Conservation (phyloP, 2,113 vertebrate species). For the Sula dactylatra region DNA sequence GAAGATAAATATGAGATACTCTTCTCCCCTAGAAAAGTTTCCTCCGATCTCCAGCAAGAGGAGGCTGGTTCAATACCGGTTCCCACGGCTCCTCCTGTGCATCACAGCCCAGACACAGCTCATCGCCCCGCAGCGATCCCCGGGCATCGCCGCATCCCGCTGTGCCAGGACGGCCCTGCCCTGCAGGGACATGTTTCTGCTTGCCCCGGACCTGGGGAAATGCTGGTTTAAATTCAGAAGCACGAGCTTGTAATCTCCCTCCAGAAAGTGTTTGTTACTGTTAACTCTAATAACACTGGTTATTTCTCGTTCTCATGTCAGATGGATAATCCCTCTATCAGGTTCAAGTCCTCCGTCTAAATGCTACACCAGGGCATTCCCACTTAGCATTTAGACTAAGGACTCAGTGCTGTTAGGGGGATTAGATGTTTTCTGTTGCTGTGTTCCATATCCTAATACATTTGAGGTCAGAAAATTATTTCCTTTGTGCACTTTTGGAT, state of each 20-base stretch:
- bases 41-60: background rate
- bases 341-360: background rate
- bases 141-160: background rate
- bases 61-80: background rate
- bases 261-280: background rate
- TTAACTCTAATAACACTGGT: background rate
- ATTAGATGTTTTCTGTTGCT: background rate
- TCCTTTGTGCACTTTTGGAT: background rate
- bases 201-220: background rate
- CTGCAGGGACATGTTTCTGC: background rate
- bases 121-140: too few species aligned
- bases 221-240: background rate
- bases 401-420: background rate
- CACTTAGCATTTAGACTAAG: background rate
- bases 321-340: background rate
- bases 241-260: background rate
- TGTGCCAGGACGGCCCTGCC: rapidly evolving
- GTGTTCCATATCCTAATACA: background rate
- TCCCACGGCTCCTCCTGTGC: background rate
- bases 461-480: background rate
- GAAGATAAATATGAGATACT: background rate
- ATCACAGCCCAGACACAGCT: background rate
- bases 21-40: background rate
- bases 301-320: background rate
- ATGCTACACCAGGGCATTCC: background rate